Evolutionary conservation across 2,797 vertebrate species (phyloP).

Genomic region (Sebastolobus altivelis): DNA sequence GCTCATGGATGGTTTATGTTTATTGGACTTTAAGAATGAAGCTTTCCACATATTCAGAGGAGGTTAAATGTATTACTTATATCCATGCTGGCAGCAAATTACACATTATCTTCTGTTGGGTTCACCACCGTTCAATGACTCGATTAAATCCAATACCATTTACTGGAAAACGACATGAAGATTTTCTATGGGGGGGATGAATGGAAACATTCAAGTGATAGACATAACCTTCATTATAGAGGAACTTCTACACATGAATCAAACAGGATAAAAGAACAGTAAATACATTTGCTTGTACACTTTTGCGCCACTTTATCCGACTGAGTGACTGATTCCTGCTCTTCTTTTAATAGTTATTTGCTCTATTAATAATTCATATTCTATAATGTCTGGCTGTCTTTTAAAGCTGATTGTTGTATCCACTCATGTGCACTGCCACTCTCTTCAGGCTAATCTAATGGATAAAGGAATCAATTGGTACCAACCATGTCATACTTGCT

Average conservation of each 20-base stretch:
- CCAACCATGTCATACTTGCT: too few relatives aligned
- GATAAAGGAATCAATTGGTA: too few relatives aligned
- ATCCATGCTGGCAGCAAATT: not conserved
- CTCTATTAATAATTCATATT: not conserved
- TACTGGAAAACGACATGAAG: not conserved
- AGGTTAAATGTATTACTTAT: conserved; percentile 7
- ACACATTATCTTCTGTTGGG: not conserved
- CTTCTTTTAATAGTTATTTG: not conserved
- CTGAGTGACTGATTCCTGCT: not conserved
- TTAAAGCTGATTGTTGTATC: not conserved
- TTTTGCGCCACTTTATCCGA: not conserved
- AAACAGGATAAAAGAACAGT: not conserved
- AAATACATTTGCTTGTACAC: not conserved
- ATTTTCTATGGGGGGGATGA: not conserved
- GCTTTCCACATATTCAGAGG: not conserved
- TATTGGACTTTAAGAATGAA: not conserved
- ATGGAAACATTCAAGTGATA: not conserved
- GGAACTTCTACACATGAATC: too few relatives aligned
- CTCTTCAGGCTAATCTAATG: not conserved
- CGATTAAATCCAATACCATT: not conserved
- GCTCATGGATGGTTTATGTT: not conserved
- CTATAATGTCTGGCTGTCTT: not conserved
- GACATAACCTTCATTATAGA: too few relatives aligned
- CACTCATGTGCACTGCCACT: not conserved
- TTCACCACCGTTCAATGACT: not conserved